Base-by-base conservation (phyloP, 2,888 invertebrate genomes). In the Dorcus hopei region DNA sequence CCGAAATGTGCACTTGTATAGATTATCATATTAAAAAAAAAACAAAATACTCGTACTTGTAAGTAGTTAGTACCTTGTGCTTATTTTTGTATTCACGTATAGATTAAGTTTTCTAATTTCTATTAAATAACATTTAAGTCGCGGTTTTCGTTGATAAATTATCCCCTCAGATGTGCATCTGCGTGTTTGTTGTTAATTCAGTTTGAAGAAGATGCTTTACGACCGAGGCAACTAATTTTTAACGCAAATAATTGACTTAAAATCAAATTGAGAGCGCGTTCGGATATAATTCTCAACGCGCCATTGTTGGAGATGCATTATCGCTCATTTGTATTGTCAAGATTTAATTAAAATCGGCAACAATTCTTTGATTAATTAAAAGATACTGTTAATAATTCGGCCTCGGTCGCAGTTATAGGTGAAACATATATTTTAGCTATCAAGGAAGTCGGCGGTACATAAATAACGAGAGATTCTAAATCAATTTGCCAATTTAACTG, bases 311-410 rank as follows among this genome's bases (percentile, higher is more conserved):
- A 45, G 45, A 45, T 45, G 16, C 45, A 9, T 45, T 45, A 45
- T 45, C 45, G 8, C 45, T 9, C 45, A 45, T 45, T 45, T 45
- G 19, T 45, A 45, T 45, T 45, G 45, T 45, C 45, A 23, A 45
- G 45, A 19, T 45, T 45, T 45, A 45, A 45, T 45, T 45, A 45
- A 45, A 45, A 45, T 19, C 45, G 45, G 45, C 45, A 45, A 47
- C 47, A 52, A 19, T 52, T 57, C 57, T 51, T 57, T 51, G 57
- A 57, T 57, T 57, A 57, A 57, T 57, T 57, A 57, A 57, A 57
- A 57, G 57, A 57, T 57, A 57, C 41, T 39, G 52, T 23, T 9
- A 39, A 33, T 51, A 57, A 23, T 52, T 57, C 51, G 52, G 47
- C 9, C 57, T 9, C 16, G 19, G 11, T 16, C 45, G 19, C 26